Evolutionary conservation across 2,113 vertebrate genomes (phyloP).

Genomic region (Chrysochloris asiatica): DNA sequence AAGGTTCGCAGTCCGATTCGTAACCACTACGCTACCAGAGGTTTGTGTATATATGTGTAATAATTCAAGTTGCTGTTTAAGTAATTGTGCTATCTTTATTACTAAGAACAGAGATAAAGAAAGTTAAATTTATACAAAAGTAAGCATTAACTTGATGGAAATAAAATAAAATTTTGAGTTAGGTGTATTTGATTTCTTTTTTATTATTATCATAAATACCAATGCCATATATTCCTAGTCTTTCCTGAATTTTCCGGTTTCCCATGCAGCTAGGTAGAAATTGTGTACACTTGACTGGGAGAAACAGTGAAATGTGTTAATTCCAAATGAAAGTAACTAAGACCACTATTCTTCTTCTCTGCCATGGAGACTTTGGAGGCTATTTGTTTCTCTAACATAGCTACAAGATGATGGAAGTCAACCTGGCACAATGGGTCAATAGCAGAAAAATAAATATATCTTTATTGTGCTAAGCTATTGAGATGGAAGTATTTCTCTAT

Average conservation of each 20-base stretch:
- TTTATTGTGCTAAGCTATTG: constrained; percentile 3
- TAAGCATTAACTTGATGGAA: no score
- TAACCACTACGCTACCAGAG: no score
- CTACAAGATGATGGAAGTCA: neutral
- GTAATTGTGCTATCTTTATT: no score
- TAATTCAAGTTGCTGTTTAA: no score
- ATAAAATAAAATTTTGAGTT: no score
- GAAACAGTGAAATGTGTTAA: neutral
- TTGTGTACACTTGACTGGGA: neutral
- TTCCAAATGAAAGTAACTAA: neutral
- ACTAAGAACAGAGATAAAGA: no score
- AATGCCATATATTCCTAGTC: neutral
- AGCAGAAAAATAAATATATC: neutral
- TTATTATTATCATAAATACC: no score
- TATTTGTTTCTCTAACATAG: neutral
- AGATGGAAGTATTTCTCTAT: neutral
- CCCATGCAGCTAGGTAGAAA: neutral
- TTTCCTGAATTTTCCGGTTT: neutral
- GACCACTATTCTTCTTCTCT: neutral
- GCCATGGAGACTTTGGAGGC: neutral
- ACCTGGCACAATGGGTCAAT: neutral
- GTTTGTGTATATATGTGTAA: no score
- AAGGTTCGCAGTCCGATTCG: no score
- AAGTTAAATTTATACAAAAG: no score
- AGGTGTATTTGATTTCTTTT: no score